Percentiles rank a stretch among this genome's conserved stretches.
Evolutionary conservation across 1,140 invertebrate genomes (phyloP).

Genomic region (Drosophila varians): DNA sequence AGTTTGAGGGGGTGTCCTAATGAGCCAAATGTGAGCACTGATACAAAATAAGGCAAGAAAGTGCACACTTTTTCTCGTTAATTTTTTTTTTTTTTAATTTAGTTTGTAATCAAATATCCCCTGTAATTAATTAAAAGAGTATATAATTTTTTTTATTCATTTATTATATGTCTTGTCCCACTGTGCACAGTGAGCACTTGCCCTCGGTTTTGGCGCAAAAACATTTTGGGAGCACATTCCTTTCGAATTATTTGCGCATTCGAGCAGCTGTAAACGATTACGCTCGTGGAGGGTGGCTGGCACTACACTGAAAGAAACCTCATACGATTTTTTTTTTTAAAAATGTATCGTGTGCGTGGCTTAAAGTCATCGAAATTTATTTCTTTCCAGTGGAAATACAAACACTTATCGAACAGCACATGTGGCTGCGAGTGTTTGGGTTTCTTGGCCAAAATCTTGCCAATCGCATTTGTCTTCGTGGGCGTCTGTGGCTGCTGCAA

Average conservation of each 20-base stretch:
- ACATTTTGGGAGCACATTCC: constrained; percentile 71
- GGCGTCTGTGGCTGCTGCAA: constrained; percentile 62
- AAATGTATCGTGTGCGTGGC: no score
- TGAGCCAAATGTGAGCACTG: constrained; percentile 24
- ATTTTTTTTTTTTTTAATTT: no score
- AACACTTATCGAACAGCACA: constrained; percentile 60
- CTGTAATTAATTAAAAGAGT: no score
- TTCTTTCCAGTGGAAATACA: constrained; percentile 13
- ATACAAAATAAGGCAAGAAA: not conserved
- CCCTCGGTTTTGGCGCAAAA: constrained; percentile 56
- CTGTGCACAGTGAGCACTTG: constrained; percentile 33
- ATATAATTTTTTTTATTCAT: not conserved
- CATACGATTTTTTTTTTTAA: no score
- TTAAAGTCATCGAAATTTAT: not conserved
- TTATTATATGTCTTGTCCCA: not conserved
- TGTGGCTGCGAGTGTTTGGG: constrained; percentile 28
- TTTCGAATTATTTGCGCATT: constrained; percentile 81
- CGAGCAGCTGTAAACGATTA: constrained; percentile 83
- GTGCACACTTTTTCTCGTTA: no score
- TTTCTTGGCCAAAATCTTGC: constrained; percentile 69
- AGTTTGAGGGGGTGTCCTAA: constrained; percentile 42
- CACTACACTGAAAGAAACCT: not conserved
- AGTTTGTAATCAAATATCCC: no score
- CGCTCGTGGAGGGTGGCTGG: constrained; percentile 18
- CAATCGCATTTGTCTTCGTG: constrained; percentile 57